Conservation (phyloP, 2,888 invertebrate species). For the Drosophila hamatofila region DNA sequence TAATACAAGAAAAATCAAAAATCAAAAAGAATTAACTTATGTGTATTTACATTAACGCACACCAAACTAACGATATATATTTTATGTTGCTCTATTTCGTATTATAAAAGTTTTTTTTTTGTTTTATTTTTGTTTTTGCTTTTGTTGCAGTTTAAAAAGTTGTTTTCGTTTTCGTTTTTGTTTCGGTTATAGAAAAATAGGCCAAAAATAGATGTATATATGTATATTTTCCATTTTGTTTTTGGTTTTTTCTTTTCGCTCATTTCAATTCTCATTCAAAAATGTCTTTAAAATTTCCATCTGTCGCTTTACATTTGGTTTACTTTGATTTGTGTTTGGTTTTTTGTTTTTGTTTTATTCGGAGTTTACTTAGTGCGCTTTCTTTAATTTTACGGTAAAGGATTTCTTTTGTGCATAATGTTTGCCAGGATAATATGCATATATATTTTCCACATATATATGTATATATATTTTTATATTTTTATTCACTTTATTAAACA, state of each 20-base stretch:
- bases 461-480: constrained; percentile 21
- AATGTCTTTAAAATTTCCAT: constrained; percentile 67
- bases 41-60: constrained; percentile 57
- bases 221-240: constrained; percentile 61
- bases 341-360: constrained; percentile 14
- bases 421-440: constrained; percentile 58
- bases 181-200: constrained; percentile 79
- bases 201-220: constrained; percentile 82
- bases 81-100: constrained; percentile 31
- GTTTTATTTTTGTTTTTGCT: constrained; percentile 27
- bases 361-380: constrained; percentile 37
- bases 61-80: constrained; percentile 37
- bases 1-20: constrained; percentile 5
- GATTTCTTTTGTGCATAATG: constrained; percentile 51
- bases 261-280: constrained; percentile 59
- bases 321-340: constrained; percentile 51
- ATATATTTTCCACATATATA: constrained; percentile 21
- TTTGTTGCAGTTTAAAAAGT: constrained; percentile 65
- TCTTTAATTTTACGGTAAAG: constrained; percentile 16
- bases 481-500: constrained; percentile 36
- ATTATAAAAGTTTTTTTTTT: constrained; percentile 51
- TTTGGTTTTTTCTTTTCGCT: constrained; percentile 16
- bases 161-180: constrained; percentile 40
- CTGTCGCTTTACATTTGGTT: constrained; percentile 56
- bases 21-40: constrained; percentile 36